Base-by-base conservation (phyloP, 2,113 vertebrate species). In the Trichomycterus rosablanca region DNA sequence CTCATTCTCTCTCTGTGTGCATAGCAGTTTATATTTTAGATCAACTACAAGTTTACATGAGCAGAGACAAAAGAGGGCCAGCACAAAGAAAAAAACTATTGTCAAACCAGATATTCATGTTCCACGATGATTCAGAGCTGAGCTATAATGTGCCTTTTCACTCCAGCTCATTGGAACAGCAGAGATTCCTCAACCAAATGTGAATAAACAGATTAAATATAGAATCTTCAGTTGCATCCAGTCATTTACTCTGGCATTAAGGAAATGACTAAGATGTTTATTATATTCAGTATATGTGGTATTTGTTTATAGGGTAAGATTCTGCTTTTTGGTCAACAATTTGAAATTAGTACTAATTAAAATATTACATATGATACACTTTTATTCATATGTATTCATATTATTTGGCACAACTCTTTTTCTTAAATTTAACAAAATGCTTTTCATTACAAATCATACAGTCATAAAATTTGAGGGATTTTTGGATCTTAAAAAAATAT, bases 101-200 rank as follows among this genome's bases (percentile, higher is more conserved):
- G 69, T 67, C 69, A 67, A 58, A 71, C 69, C 69, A 63, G 69
- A 67, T 67, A 67, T 71, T 71, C 69, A 67, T 22, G 69, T 71
- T 71, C 51, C 58, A 44, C 58, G 51, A 46, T 35, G 53, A 50
- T 57, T 46, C 52, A 20, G 43, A 43, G 23, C 59, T 39, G 37
- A 16, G 11, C 23, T 18, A 8, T 50, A 71, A 42, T 40, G 58
- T 15, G 30, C 20, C 53, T 50, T 62, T 63, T 62, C 57, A 51
- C 40, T 19, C 26, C 58, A n/a, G 52, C 32, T 22, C 53, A 45
- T 51, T 57, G 58, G 63, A 67, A 57, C 59, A 58, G 22, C 16
- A 50, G 49, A 71, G 56, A 65, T 65, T 65, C 62, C 52, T 56
- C 62, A 65, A 24, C 40, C 28, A 15, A 56, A 48, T 43, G 51